Base-by-base conservation (phyloP, 2,888 invertebrate species). In the Hemicrepidius hirtus region DNA sequence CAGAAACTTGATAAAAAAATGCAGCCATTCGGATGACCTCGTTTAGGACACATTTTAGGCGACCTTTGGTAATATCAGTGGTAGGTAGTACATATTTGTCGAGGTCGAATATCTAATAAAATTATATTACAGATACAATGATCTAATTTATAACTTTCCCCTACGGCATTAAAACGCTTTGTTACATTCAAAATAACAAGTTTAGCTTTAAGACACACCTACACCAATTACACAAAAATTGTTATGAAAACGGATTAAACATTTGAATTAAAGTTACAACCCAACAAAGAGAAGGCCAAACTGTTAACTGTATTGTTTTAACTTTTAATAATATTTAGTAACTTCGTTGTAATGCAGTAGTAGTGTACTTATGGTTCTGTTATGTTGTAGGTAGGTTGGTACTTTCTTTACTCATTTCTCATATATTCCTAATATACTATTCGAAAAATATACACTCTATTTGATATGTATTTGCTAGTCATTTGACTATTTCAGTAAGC, bases 151-250 rank as follows among this genome's bases (percentile, higher is more conserved):
- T 37, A 20, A 35, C 55, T 57, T 57, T 57, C 55, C 35, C 55
- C 35, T 32, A 32, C 35, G 35, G 32, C 13, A 57, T 20, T 18
- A 37, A 57, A 57, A 57, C 55, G 35, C 55, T 35, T 57, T 57
- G 55, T 35, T 57, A 57, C 55, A 4, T 4, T 57, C n/a, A n/a
- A n/a, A 57, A 53, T 53, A 24, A 49, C 20, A 18, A 20, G 49
- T 49, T 12, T 21, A 13, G 20, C 10, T 49, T 21, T 16, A 49
- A 12, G 49, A 21, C 49, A 49, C 49, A 10, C 49, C 49, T 7
- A 13, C 41, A 5, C 41, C 13, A 41, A 41, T 41, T 41, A 2
- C n/a, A 41, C 41, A 41, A 7, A 16, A 41, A 13, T 13, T 3
- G 41, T 41, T n/a, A 41, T 16, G 41, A 41, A 2, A 41, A 41